Evolutionary conservation across 2,797 vertebrate genomes (phyloP).

Genomic region (Semotilus atromaculatus): DNA sequence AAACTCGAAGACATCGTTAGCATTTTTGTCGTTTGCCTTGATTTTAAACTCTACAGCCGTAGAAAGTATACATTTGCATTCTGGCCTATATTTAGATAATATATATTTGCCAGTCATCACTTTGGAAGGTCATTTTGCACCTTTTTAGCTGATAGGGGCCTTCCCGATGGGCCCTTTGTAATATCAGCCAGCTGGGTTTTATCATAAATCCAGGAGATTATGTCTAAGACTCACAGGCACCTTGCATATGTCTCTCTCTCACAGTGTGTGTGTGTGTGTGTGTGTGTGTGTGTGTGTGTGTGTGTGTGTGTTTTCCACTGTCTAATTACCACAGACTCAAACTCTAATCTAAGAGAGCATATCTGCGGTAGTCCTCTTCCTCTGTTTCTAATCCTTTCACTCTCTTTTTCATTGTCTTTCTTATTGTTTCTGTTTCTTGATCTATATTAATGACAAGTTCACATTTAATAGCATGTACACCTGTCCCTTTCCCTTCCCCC

Average conservation of each 20-base stretch:
- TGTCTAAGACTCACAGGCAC: constrained; percentile 80
- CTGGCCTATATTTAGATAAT: neutral
- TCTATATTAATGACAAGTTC: constrained; percentile 30
- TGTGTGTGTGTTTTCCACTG: constrained; percentile 11
- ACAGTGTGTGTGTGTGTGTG: constrained; percentile 6
- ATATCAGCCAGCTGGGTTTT: constrained; percentile 71
- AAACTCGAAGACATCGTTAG: neutral
- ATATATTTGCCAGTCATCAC: neutral
- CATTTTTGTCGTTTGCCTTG: neutral
- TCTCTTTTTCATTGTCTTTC: constrained; percentile 3
- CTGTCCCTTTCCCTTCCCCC: constrained; percentile 1
- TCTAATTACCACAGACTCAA: neutral
- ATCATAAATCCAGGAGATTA: constrained; percentile 77
- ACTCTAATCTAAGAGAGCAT: neutral
- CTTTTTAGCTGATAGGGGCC: constrained; percentile 3
- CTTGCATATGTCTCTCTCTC: constrained; percentile 66
- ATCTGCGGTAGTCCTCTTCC: neutral
- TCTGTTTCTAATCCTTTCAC: neutral
- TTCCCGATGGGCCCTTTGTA: constrained; percentile 56
- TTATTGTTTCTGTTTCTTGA: constrained; percentile 21
- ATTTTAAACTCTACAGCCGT: neutral
- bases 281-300: neutral
- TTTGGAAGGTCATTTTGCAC: constrained; percentile 23
- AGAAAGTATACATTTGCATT: neutral
- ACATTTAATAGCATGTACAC: constrained; percentile 36